Evolutionary conservation across 2,888 invertebrate genomes (phyloP), one percentile per base, ranked within the genome.

Genomic region (Ophion ventricosus): DNA sequence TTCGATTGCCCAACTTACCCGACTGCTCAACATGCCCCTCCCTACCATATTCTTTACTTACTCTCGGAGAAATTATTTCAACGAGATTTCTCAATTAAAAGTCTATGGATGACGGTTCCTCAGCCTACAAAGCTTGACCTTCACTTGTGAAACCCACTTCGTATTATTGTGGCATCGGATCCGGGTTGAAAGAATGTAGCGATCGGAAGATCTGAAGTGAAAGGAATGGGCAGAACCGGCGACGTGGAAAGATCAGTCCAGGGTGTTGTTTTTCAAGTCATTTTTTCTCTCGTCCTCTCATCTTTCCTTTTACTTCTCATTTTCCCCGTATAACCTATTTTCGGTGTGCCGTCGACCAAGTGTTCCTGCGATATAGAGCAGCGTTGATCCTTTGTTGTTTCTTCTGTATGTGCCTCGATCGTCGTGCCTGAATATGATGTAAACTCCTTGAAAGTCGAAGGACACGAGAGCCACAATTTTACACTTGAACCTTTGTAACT

Each of bases 161-260:
- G 14, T 14, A 49, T 49, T 14, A 49, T 17, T 11, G 14, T 17
- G 49, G 14, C 14, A 3, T 17, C 14, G 17, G 4, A 17, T 49
- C 49, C 49, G 17, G 17, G 49, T 4, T 49, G 49, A 3, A 2
- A 14, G 17, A 49, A 49, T 17, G 14, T 3, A 49, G 49, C 26
- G 26, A 23, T 61, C 57, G 26, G 54, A 49, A 66, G 26, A 35
- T 63, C 56, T 29, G 29, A 76, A 82, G 76, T 67, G 77, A 73
- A 78, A 66, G 49, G 61, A 67, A 73, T 61, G 59, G 73, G 66
- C 67, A 61, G 66, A 73, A 82, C 73, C 66, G 73, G 66, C 67
- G 73, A 73, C 67, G 72, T 54, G 77, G 54, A 78, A 78, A 67
- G 77, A 73, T 82, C 77, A 67, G 67, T 59, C 73, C 61, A 66